Evolutionary conservation across 2,113 vertebrate species (phyloP).

Genomic region (Cynopterus brachyotis): DNA sequence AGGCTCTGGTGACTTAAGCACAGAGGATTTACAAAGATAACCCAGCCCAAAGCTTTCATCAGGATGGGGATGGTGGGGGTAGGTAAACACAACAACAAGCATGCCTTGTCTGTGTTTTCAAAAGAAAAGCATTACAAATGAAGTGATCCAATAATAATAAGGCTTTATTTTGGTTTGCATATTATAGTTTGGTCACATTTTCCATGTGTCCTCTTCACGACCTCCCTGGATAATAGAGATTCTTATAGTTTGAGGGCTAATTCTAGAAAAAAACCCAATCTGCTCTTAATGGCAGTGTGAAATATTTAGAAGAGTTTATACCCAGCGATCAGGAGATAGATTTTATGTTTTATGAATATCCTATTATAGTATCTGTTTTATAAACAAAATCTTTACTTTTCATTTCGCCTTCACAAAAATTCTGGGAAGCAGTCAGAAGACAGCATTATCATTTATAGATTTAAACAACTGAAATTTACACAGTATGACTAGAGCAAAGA

Average conservation of each 20-base stretch:
- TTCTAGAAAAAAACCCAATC: not conserved
- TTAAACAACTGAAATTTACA: not conserved
- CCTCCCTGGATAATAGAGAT: not conserved
- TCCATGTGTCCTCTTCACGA: not conserved
- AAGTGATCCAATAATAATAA: not conserved
- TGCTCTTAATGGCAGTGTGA: not conserved
- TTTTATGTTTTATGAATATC: not conserved
- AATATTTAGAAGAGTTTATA: too few species aligned
- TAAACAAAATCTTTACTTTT: not conserved
- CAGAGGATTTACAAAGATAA: not conserved
- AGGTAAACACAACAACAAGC: too few species aligned
- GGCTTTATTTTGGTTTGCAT: not conserved
- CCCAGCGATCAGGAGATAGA: not conserved
- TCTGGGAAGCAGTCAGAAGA: not conserved
- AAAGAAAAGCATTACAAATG: not conserved
- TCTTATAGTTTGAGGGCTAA: not conserved
- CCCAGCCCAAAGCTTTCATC: not conserved
- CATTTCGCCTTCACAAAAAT: not conserved
- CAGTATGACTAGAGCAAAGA: not conserved
- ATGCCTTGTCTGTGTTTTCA: not conserved
- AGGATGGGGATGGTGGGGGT: accelerated
- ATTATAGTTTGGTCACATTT: not conserved
- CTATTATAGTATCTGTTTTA: not conserved
- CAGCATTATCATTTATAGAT: not conserved
- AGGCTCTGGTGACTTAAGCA: not conserved